Evolutionary conservation across 2,113 vertebrate genomes (phyloP).

Genomic region (Toxotes chatareus): DNA sequence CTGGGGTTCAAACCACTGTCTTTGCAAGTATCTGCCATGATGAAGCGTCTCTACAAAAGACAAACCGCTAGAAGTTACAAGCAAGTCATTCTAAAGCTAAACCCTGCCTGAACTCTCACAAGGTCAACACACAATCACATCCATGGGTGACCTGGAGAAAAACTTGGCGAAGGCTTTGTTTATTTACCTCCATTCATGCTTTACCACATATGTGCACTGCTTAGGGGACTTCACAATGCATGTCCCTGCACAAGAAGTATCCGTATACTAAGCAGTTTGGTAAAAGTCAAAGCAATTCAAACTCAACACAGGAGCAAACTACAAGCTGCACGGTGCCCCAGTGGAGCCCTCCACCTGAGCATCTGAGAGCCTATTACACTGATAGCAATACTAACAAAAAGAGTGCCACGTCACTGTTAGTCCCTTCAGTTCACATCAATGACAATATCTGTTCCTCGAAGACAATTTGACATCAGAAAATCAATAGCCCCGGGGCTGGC

Average conservation of each 20-base stretch:
- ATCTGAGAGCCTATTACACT: too few relatives aligned
- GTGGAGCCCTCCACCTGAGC: too few relatives aligned
- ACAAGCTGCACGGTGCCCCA: background rate
- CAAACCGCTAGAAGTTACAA: too few relatives aligned
- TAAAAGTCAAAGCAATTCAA: background rate
- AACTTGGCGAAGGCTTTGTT: too few relatives aligned
- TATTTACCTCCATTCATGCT: background rate
- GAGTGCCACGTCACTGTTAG: too few relatives aligned
- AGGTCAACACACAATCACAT: background rate
- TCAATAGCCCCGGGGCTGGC: constrained; percentile 5
- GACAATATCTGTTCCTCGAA: background rate
- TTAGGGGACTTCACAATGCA: background rate
- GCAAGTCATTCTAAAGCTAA: too few relatives aligned
- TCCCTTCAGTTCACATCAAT: too few relatives aligned
- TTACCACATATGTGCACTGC: background rate
- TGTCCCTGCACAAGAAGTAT: background rate
- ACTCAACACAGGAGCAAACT: background rate
- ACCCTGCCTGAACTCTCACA: background rate
- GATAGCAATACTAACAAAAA: too few relatives aligned
- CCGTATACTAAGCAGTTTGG: too few relatives aligned
- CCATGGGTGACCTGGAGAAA: background rate
- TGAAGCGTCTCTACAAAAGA: background rate
- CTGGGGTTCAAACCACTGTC: background rate
- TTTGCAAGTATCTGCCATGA: background rate
- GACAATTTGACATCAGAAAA: constrained; percentile 23